Evolutionary conservation across 2,797 vertebrate genomes (phyloP), one percentile per base, ranked within the genome.

Genomic region (Danio kyathit): DNA sequence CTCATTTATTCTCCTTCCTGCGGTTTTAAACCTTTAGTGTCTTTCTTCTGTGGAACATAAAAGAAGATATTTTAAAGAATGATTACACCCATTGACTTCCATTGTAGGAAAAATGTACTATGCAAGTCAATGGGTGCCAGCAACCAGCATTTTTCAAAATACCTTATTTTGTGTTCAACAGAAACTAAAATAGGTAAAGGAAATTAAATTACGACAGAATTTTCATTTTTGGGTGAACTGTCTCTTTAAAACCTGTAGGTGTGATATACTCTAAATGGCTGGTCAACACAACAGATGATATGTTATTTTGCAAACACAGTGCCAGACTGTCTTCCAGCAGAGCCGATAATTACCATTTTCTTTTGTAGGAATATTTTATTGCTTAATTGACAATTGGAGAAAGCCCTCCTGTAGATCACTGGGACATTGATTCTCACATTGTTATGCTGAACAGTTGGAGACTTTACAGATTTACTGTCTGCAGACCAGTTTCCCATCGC

Each of bases 391-490:
- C 70, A 59, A 73, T 65, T 29, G 7, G 57, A 54, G 57, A 65
- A 73, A 73, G 13, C 13, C 46, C 40, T 46, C 78, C 59, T 80
- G 69, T 64, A 71, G 48, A 52, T 79, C 40, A 41, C 65, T 49
- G 21, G 38, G 56, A 60, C 56, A 70, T 71, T 40, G 46, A 43
- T 70, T 70, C 29, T 64, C 49, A 54, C 59, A 63, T 80, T 38
- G 48, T 46, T 72, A 79, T n/a, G 49, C 67, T 46, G 59, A 80
- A 51, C 65, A 70, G 44, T 79, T 61, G 54, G 44, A 79, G 41
- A 54, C 48, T 72, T 61, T 51, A 43, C 76, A 70, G 76, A 61
- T 79, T 70, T 13, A 29, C 46, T 46, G 46, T 79, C 44, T 69
- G 56, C 66, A 61, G 19, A 52, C 56, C 29, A 59, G 56, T 61